Evolutionary conservation across 1,140 invertebrate species (phyloP).

Genomic region (Melitaea cinxia): DNA sequence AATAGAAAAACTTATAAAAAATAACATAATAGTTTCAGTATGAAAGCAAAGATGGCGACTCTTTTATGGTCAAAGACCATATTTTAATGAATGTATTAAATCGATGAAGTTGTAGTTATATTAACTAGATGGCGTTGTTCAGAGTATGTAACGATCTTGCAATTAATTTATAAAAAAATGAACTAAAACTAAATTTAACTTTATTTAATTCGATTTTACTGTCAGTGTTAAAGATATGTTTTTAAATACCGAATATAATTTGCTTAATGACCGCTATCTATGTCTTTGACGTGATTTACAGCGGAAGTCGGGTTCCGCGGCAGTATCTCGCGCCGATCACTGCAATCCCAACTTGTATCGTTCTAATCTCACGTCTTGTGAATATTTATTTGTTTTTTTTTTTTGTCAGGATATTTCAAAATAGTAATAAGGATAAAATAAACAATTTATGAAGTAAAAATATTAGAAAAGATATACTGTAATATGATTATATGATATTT

Average conservation of each 20-base stretch:
- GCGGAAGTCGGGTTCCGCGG: slow-evolving; percentile 30
- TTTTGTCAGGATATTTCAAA: not conserved
- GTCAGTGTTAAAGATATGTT: not conserved
- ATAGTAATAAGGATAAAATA: not conserved
- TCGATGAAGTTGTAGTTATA: slow-evolving; percentile 15
- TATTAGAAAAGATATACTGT: too few species aligned
- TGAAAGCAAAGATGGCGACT: slow-evolving; percentile 28
- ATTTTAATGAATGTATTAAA: not conserved
- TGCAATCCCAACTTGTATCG: slow-evolving; percentile 14
- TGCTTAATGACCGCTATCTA: slow-evolving; percentile 22
- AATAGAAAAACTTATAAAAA: not conserved
- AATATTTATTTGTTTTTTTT: not conserved
- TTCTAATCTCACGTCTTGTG: slow-evolving; percentile 21
- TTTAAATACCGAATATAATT: slow-evolving; percentile 17
- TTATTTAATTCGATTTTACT: not conserved
- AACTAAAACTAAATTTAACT: too few species aligned
- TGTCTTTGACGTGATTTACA: slow-evolving; percentile 29
- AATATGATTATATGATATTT: too few species aligned
- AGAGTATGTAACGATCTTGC: too few species aligned
- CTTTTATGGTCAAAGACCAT: slow-evolving; percentile 11
- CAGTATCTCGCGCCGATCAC: slow-evolving; percentile 16
- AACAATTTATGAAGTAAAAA: too few species aligned
- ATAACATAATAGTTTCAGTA: slow-evolving; percentile 3
- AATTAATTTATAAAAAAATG: too few species aligned
- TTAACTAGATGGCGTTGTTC: slow-evolving; percentile 14